Evolutionary conservation across 2,113 vertebrate species (phyloP).

Genomic region (Oreamnos americanus): DNA sequence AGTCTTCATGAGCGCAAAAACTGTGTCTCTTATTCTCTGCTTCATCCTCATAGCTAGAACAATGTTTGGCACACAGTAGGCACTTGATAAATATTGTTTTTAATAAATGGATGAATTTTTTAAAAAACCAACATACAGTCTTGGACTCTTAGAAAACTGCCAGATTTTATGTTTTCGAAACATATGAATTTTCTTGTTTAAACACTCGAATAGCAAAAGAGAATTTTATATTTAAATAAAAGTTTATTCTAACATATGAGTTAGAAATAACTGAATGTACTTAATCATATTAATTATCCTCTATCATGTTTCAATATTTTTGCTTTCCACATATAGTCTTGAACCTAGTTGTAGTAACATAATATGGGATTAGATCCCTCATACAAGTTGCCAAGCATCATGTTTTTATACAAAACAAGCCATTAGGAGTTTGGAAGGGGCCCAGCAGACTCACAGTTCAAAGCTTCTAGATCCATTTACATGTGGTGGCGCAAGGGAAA

Average conservation of each 20-base stretch:
- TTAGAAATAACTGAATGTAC: not conserved
- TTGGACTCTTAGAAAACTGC: not conserved
- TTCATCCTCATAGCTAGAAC: not conserved
- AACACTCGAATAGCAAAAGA: conserved; percentile 14
- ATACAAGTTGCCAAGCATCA: conserved; percentile 1
- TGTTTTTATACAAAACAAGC: conserved; percentile 55
- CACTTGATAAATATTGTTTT: not conserved
- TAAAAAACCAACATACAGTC: not conserved
- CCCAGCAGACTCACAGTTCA: not conserved
- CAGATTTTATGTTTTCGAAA: not conserved
- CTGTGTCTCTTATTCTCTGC: not conserved
- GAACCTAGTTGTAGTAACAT: not conserved
- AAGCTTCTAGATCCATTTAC: conserved; percentile 23
- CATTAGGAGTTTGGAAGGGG: conserved; percentile 30
- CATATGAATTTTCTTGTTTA: conserved; percentile 42
- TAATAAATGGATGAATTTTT: not conserved
- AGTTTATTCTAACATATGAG: not conserved
- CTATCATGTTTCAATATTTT: conserved; percentile 37
- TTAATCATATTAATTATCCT: conserved; percentile 47
- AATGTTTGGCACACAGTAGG: not conserved
- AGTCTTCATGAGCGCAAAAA: not conserved
- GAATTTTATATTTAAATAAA: conserved; percentile 39
- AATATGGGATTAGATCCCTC: conserved; percentile 22
- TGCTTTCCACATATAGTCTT: conserved; percentile 5
- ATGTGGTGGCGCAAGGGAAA: not conserved